Percentiles rank a stretch among this genome's conserved stretches.
Evolutionary conservation across 2,888 invertebrate genomes (phyloP).

Genomic region (Acrobasis repandana): DNA sequence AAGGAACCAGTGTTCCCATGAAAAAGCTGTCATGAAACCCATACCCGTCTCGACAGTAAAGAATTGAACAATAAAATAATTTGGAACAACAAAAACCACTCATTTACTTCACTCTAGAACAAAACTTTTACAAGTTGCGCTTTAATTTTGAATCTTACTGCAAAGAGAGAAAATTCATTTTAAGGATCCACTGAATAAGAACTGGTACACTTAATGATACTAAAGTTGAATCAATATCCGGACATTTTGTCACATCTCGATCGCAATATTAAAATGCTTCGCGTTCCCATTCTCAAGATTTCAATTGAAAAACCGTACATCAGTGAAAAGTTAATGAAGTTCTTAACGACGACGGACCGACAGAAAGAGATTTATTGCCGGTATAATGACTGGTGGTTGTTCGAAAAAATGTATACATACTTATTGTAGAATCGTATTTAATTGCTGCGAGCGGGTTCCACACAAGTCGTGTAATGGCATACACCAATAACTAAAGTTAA

Average conservation of each 20-base stretch:
- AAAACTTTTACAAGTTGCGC: not conserved
- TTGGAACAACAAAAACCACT: conserved; percentile 21
- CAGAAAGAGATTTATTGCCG: conserved; percentile 70
- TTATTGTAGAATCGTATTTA: conserved; percentile 31
- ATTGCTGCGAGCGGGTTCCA: conserved; percentile 38
- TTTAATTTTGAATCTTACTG: conserved; percentile 33
- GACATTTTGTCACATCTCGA: conserved; percentile 60
- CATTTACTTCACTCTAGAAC: not conserved
- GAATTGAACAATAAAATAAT: conserved; percentile 40
- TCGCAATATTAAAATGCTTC: conserved; percentile 58
- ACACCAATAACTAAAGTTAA: no score
- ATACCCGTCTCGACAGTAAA: conserved; percentile 32
- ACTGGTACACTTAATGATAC: conserved; percentile 31
- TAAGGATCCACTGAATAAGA: conserved; percentile 20
- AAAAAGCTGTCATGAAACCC: conserved; percentile 25
- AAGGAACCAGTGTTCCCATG: conserved; percentile 20
- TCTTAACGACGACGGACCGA: conserved; percentile 65
- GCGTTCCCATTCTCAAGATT: conserved; percentile 57
- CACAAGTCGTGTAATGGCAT: conserved; percentile 11
- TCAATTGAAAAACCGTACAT: conserved; percentile 60
- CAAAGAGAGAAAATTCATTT: conserved; percentile 3
- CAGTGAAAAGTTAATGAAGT: conserved; percentile 71
- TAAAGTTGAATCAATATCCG: conserved; percentile 53
- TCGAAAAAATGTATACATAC: conserved; percentile 50
- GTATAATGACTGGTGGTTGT: conserved; percentile 64